Base-by-base conservation (phyloP, 1,140 invertebrate genomes). In the Atta cephalotes region DNA sequence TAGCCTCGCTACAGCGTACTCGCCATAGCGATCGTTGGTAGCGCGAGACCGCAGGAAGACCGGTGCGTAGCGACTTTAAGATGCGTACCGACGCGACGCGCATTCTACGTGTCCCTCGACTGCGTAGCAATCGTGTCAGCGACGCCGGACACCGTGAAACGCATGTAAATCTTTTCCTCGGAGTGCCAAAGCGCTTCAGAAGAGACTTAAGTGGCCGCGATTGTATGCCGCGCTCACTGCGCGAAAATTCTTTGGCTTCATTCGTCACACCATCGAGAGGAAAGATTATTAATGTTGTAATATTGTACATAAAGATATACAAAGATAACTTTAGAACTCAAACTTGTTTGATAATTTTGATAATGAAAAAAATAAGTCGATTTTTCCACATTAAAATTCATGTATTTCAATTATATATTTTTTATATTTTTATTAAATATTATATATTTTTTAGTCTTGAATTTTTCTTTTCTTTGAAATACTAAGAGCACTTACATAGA, bases 71-170 rank as follows among this genome's bases (percentile, higher is more conserved):
- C 86, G 76, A 91, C 86, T 91, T 92, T 90, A 91, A 92, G 90
- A 92, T 92, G 91, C 91, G 91, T 91, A 90, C 88, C 90, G 87
- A 92, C 91, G 85, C 91, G 88, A 92, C 90, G 85, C 91, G 91
- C 90, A 90, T 92, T 92, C 90, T 91, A 91, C 90, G 88, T 90
- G 90, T 87, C 85, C 87, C 87, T 85, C 82, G 88, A 58, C 90
- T 91, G 91, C 90, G 86, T 91, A 87, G 90, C 91, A 92, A 91
- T 91, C 91, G 78, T 91, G 91, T 92, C 90, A 90, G 90, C 90
- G 70, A 91, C 87, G 90, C 87, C 82, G 87, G 87, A 66, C 70
- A 88, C 85, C 91, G 91, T 92, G 91, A 91, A 90, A 91, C 90
- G 91, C 90, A 92, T 92, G 91, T 91, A 90, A 92, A 92, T 90